These are phyloP conservation scores for Anarsia innoxiella DNA, from an alignment of 2,888 invertebrate species.

Conservation along the genomic window DNA sequence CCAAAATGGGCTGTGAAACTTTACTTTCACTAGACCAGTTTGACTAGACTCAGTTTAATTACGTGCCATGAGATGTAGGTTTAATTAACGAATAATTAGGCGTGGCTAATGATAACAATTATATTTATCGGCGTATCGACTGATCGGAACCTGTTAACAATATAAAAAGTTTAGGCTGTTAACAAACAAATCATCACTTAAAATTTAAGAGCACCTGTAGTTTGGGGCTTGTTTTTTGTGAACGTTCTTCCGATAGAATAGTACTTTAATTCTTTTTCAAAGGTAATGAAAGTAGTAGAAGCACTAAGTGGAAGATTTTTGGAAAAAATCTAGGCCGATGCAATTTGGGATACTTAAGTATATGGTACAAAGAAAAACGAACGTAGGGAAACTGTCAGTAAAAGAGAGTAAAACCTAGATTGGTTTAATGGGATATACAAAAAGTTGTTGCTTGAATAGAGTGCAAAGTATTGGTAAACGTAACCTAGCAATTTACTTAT, in stretches of 20 bases:
- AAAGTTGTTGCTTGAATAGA: too few species aligned
- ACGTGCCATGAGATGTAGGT: conserved; percentile 2
- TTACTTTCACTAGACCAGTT: conserved; percentile 61
- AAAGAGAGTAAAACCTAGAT: too few species aligned
- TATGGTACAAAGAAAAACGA: too few species aligned
- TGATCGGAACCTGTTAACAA: conserved; percentile 15
- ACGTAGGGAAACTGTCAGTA: too few species aligned
- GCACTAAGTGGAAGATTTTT: too few species aligned
- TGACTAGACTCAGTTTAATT: conserved; percentile 37
- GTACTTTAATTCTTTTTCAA: too few species aligned
- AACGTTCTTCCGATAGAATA: too few species aligned
- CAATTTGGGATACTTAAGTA: too few species aligned
- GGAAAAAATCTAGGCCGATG: too few species aligned
- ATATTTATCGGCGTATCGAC: conserved; percentile 17
- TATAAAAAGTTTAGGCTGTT: background rate
- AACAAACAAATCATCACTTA: conserved; percentile 3
- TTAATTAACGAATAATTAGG: conserved; percentile 51
- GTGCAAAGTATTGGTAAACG: background rate
- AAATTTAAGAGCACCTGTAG: conserved; percentile 1
- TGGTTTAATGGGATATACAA: too few species aligned
- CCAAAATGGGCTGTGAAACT: conserved; percentile 52
- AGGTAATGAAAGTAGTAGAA: too few species aligned
- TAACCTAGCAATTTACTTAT: conserved; percentile 4
- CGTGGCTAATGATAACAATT: conserved; percentile 23
- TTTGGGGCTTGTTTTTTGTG: conserved; percentile 2